phyloP scores from a whole-genome alignment of 2,888 invertebrate species.

The Pimpla rufipes region DNA sequence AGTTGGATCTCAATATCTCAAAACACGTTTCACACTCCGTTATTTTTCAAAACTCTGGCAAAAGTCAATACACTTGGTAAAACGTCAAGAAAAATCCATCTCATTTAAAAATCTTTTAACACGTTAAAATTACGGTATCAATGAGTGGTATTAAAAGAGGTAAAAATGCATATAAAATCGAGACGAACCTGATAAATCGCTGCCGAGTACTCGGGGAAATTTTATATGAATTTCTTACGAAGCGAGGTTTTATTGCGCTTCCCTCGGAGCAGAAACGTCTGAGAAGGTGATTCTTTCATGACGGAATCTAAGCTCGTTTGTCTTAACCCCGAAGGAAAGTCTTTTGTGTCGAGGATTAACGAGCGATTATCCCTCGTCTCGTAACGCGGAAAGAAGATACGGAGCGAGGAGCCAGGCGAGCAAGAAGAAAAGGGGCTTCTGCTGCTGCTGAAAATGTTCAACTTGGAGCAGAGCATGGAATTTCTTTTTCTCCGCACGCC shows the following conservation, averaged over 20 bases:
- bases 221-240: conserved; percentile 2
- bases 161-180: not conserved
- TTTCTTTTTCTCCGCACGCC: conserved; percentile 46
- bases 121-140: too few species aligned
- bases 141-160: too few species aligned
- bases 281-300: conserved; percentile 47
- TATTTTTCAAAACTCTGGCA: conserved; percentile 3
- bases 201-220: not conserved
- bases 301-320: conserved; percentile 62
- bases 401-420: conserved; percentile 15
- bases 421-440: conserved; percentile 20
- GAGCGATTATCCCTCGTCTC: conserved; percentile 65
- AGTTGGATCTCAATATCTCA: conserved; percentile 4
- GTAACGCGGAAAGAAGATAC: conserved; percentile 42
- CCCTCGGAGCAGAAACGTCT: conserved; percentile 8
- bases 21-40: not conserved
- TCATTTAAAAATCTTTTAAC: not conserved
- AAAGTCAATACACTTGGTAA: not conserved
- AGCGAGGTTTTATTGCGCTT: conserved; percentile 1
- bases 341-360: conserved; percentile 67
- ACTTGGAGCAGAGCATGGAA: conserved; percentile 30
- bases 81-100: not conserved
- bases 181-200: conserved; percentile 1
- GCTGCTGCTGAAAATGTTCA: conserved; percentile 42
- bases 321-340: conserved; percentile 60